Evolutionary conservation across 2,113 vertebrate genomes (phyloP), one percentile per base, ranked within the genome.

Genomic region (Pluvialis apricaria): DNA sequence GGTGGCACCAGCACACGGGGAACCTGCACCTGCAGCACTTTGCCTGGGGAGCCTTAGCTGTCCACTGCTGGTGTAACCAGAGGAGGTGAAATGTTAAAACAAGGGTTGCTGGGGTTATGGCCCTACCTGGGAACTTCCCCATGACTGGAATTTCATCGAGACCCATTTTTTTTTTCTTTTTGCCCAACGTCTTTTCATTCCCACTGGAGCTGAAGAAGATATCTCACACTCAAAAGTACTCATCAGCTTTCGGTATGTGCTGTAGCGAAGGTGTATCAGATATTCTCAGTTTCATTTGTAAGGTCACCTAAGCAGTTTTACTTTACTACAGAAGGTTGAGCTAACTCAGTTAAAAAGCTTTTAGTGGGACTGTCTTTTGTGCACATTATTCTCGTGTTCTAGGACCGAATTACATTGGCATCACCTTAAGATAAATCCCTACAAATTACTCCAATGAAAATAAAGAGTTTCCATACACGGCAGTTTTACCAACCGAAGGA

Each of bases 1-100:
- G 1, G 0, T 58, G 29, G 7, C 13, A 6, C 42, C 5, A 4
- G 45, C 12, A 6, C 31, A 19, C 0, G 1, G 9, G 51, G 42
- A 85, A 60, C 1, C 3, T 29, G 12, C 25, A 38, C 24, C 26
- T 76, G 54, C 2, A 3, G 36, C 52, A 22, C n/a, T 84, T 64
- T 34, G 40, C 60, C 42, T 40, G 34, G 15, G 14, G 13, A 85
- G 47, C 45, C 38, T 61, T 40, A 68, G 26, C 31, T 69, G 25
- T n/a, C n/a, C 4, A 5, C 64, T 13, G 8, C 24, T 12, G 12
- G 24, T 36, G 19, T 34, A 75, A 75, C 14, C 15, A 49, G 61
- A 52, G 36, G 42, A 84, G 60, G 7, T 28, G 75, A 81, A 79
- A 32, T 13, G 42, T 36, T n/a, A 5, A 20, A 80, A 45, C 22